phyloP scores from a whole-genome alignment of 2,888 invertebrate genomes.

The Spatulosminthurus flaviceps region DNA sequence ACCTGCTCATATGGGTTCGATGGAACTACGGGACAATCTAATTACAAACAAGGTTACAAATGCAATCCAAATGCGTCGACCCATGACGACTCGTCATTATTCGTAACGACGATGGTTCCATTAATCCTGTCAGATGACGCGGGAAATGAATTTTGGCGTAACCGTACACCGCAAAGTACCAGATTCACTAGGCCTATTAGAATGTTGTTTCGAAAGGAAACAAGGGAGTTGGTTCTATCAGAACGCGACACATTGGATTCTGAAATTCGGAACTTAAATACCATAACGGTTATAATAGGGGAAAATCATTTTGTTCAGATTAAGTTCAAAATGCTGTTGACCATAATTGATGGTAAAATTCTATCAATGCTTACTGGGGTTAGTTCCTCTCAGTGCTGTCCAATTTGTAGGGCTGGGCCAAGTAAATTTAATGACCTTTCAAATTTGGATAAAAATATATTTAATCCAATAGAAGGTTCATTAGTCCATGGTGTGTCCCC shows the following conservation, averaged over 20 bases:
- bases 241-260: background rate
- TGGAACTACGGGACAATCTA: background rate
- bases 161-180: background rate
- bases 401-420: slow-evolving; percentile 12
- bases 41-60: slow-evolving; percentile 12
- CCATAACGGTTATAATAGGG: too few relatives aligned
- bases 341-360: slow-evolving; percentile 30
- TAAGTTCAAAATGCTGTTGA: too few relatives aligned
- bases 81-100: background rate
- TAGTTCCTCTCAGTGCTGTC: slow-evolving; percentile 25
- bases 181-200: background rate
- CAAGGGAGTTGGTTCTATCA: background rate
- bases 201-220: background rate
- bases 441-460: background rate
- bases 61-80: background rate
- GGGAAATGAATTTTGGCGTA: background rate
- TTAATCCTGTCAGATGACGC: background rate
- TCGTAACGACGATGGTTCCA: slow-evolving; percentile 9
- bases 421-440: background rate
- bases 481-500: slow-evolving; percentile 21
- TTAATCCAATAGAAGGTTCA: background rate
- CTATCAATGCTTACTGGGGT: background rate
- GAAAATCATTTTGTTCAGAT: too few relatives aligned
- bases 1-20: background rate
- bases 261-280: background rate